Evolutionary conservation across 2,888 invertebrate genomes (phyloP).

Genomic region (Cyrtodaria siliqua): DNA sequence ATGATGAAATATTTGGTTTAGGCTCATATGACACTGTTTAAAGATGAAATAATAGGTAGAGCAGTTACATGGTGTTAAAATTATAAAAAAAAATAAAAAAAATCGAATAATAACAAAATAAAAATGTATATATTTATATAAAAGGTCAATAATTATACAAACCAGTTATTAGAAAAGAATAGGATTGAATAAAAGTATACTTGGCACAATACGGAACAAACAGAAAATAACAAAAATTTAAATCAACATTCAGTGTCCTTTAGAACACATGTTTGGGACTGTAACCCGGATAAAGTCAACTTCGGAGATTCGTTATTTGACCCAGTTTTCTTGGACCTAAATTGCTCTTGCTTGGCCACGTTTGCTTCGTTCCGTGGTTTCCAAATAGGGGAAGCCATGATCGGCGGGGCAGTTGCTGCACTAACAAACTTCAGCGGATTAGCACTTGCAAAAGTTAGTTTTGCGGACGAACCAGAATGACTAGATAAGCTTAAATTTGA

Average conservation of each 20-base stretch:
- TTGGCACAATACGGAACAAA: slow-evolving; percentile 1
- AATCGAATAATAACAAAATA: too few species aligned
- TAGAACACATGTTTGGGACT: slow-evolving; percentile 19
- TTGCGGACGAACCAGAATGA: slow-evolving; percentile 87
- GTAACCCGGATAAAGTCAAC: neutral
- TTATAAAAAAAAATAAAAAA: too few species aligned
- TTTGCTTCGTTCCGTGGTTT: slow-evolving; percentile 87
- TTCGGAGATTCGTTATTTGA: slow-evolving; percentile 12
- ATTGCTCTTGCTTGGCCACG: slow-evolving; percentile 53
- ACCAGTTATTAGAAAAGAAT: neutral
- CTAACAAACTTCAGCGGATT: slow-evolving; percentile 97
- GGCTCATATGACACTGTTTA: too few species aligned
- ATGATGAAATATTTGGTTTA: too few species aligned
- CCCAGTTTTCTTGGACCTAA: slow-evolving; percentile 22
- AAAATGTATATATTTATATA: too few species aligned
- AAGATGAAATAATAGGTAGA: too few species aligned
- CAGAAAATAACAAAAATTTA: neutral
- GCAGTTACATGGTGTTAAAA: too few species aligned
- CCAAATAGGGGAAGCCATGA: slow-evolving; percentile 98
- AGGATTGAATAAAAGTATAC: neutral
- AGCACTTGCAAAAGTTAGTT: slow-evolving; percentile 97
- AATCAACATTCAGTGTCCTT: slow-evolving; percentile 58
- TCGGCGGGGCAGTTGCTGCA: slow-evolving; percentile 53
- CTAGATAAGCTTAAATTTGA: slow-evolving; percentile 81
- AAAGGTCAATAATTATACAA: too few species aligned